Evolutionary conservation across 2,797 vertebrate species (phyloP).

Genomic region (Echiichthys vipera): DNA sequence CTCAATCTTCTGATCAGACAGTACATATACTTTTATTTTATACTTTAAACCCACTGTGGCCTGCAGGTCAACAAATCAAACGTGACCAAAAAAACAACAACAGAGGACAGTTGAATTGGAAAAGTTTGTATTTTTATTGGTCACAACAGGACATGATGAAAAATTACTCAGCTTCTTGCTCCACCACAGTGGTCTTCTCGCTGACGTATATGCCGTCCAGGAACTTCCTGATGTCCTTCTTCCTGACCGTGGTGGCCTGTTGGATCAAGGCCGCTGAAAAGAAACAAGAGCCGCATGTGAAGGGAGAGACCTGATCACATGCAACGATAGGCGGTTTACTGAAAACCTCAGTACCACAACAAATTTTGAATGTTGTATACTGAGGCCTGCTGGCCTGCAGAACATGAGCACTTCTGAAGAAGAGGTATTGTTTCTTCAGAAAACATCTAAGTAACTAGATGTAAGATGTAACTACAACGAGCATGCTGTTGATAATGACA

Average conservation of each 20-base stretch:
- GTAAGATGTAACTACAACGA: too few species aligned
- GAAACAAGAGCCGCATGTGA: background rate
- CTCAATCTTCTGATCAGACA: too few species aligned
- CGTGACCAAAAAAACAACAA: background rate
- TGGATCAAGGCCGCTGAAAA: constrained; percentile 93
- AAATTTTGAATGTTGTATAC: background rate
- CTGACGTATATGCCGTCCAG: constrained; percentile 82
- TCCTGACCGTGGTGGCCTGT: constrained; percentile 95
- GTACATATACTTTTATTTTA: too few species aligned
- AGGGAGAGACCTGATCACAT: background rate
- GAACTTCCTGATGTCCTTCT: constrained; percentile 94
- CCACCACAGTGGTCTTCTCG: constrained; percentile 77
- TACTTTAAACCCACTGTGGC: background rate
- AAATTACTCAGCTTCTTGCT: constrained; percentile 60
- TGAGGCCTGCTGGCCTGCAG: background rate
- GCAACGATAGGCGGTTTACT: background rate
- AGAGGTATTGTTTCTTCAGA: background rate
- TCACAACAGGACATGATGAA: constrained; percentile 57
- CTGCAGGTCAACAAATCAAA: background rate
- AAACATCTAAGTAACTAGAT: background rate
- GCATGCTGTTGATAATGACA: background rate
- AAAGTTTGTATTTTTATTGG: constrained; percentile 81
- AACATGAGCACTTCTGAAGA: background rate
- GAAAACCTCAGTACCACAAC: background rate
- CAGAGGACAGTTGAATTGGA: constrained; percentile 50